Evolutionary conservation across 2,888 invertebrate species (phyloP).

Genomic region (Stenurella melanura): DNA sequence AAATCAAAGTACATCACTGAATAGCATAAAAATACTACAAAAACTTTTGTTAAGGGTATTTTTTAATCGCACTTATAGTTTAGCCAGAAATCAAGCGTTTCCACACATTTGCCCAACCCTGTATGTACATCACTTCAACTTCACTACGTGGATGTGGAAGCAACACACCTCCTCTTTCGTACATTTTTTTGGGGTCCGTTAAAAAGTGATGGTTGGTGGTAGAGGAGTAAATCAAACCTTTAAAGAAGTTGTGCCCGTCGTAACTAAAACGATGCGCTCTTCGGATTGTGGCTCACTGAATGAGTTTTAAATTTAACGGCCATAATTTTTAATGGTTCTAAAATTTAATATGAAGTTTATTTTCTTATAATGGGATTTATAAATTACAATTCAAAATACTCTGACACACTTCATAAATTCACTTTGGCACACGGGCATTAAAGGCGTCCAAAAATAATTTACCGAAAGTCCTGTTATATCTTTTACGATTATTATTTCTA

Average conservation of each 20-base stretch:
- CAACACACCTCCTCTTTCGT: too few relatives aligned
- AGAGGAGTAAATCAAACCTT: slow-evolving; percentile 12
- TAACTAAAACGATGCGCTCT: slow-evolving; percentile 18
- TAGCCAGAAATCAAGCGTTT: too few relatives aligned
- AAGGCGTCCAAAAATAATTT: slow-evolving; percentile 41
- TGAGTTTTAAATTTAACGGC: slow-evolving; percentile 40
- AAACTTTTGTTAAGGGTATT: too few relatives aligned
- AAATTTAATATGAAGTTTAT: slow-evolving; percentile 47
- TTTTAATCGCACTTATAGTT: too few relatives aligned
- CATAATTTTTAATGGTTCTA: slow-evolving; percentile 41
- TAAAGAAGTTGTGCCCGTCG: slow-evolving; percentile 26
- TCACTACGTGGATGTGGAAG: too few relatives aligned
- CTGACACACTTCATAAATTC: slow-evolving; percentile 45
- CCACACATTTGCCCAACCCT: too few relatives aligned
- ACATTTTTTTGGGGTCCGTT: too few relatives aligned
- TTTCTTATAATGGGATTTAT: slow-evolving; percentile 46
- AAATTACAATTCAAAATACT: slow-evolving; percentile 46
- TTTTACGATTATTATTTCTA: slow-evolving; percentile 32
- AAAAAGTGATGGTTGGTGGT: slow-evolving; percentile 36
- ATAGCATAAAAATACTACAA: too few relatives aligned
- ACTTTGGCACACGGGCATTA: slow-evolving; percentile 37
- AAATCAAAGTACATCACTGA: too few relatives aligned
- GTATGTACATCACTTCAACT: too few relatives aligned
- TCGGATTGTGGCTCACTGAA: slow-evolving; percentile 33
- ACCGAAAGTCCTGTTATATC: slow-evolving; percentile 39